phyloP scores from a whole-genome alignment of 2,797 vertebrate species.

The Mormyrops attenuatus region DNA sequence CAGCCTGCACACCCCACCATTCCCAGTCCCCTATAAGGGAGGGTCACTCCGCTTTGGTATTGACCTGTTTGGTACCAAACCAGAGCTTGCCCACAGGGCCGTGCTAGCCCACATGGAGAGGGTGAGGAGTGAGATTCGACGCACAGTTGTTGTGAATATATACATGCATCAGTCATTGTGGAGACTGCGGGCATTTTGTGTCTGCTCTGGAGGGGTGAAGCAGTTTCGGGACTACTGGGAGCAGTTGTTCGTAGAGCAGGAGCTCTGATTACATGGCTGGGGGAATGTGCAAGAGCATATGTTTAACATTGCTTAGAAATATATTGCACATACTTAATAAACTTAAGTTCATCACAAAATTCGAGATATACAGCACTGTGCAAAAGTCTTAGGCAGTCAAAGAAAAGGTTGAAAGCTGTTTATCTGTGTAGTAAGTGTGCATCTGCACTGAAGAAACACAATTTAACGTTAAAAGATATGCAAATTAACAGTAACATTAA shows the following conservation, averaged over 20 bases:
- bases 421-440: background rate
- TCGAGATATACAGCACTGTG: background rate
- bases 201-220: slow-evolving; percentile 23
- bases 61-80: slow-evolving; percentile 39
- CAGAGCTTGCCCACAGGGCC: slow-evolving; percentile 24
- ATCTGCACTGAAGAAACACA: background rate
- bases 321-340: background rate
- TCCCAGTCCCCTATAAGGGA: slow-evolving; percentile 35
- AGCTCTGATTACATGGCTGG: background rate
- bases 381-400: too few relatives aligned
- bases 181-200: slow-evolving; percentile 36
- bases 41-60: slow-evolving; percentile 38
- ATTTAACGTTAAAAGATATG: background rate
- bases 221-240: slow-evolving; percentile 22
- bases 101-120: slow-evolving; percentile 36
- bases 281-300: too few relatives aligned
- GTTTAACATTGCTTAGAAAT: background rate
- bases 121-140: slow-evolving; percentile 21
- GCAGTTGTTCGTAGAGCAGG: slow-evolving; percentile 36
- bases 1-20: slow-evolving; percentile 36
- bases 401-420: background rate
- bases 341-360: background rate
- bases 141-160: slow-evolving; percentile 30
- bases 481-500: background rate
- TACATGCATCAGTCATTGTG: slow-evolving; percentile 35